Conservation (phyloP, 2,113 vertebrate species). For the Probosciger aterrimus region DNA sequence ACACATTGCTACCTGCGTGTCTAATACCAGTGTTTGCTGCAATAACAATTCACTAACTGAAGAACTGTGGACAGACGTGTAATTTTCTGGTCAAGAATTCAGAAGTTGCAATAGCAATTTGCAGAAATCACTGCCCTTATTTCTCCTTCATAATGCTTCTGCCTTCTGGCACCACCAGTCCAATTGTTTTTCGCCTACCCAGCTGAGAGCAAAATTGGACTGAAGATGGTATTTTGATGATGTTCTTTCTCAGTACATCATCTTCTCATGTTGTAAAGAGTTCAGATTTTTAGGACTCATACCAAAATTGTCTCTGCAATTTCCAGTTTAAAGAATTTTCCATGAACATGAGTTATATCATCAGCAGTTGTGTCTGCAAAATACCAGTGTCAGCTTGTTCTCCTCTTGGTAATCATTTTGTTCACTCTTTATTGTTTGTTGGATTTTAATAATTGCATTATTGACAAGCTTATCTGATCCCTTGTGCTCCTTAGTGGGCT, state of each 20-base stretch:
- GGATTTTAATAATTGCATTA: not conserved
- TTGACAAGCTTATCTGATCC: not conserved
- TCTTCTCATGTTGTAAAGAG: not conserved
- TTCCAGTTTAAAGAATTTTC: not conserved
- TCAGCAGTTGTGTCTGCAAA: not conserved
- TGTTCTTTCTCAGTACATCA: not conserved
- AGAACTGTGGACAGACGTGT: not conserved
- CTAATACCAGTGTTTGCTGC: not conserved
- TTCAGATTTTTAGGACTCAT: not conserved
- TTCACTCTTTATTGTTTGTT: not conserved
- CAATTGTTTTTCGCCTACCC: not conserved
- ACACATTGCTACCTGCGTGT: rapidly evolving
- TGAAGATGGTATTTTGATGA: not conserved
- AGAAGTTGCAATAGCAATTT: not conserved
- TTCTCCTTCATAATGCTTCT: not conserved
- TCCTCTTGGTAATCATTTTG: not conserved
- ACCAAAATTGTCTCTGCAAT: not conserved
- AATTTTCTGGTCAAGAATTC: not conserved
- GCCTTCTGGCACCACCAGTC: not conserved
- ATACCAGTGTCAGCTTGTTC: not conserved
- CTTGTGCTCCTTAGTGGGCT: not conserved
- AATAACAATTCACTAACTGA: not conserved
- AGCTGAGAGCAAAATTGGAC: not conserved
- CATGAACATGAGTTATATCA: not conserved
- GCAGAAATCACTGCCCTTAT: not conserved